Evolutionary conservation across 2,113 vertebrate species (phyloP).

Genomic region (Struthidea cinerea): DNA sequence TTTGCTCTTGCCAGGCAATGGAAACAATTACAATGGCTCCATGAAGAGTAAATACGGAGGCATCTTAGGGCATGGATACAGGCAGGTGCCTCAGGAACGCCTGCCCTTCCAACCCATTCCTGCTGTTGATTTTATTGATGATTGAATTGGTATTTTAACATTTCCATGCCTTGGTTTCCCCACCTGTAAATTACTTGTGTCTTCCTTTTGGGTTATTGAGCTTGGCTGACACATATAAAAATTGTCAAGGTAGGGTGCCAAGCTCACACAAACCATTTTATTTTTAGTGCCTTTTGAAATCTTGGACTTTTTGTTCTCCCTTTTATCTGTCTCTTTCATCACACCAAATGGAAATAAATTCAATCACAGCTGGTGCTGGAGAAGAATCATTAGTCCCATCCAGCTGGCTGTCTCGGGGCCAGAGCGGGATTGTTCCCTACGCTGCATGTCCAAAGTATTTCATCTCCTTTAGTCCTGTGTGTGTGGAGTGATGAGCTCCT

Average conservation of each 20-base stretch:
- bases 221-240: background rate
- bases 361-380: constrained; percentile 35
- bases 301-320: constrained; percentile 39
- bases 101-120: background rate
- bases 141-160: background rate
- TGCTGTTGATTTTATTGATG: background rate
- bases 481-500: background rate
- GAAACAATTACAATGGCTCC: background rate
- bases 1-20: background rate
- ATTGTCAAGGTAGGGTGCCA: constrained; percentile 8
- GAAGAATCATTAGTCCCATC: constrained; percentile 15
- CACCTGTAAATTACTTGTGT: background rate
- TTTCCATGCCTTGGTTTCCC: background rate
- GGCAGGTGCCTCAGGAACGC: background rate
- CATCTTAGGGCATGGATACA: background rate
- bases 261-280: background rate
- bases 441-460: background rate
- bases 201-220: background rate
- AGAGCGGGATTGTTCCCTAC: background rate
- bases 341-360: constrained; percentile 22
- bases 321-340: constrained; percentile 24
- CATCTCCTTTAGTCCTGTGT: background rate
- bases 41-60: background rate
- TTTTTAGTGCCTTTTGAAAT: constrained; percentile 42
- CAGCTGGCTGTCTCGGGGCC: constrained; percentile 20